Base-by-base conservation (phyloP, 2,113 vertebrate species). In the Coptodon rendalli region DNA sequence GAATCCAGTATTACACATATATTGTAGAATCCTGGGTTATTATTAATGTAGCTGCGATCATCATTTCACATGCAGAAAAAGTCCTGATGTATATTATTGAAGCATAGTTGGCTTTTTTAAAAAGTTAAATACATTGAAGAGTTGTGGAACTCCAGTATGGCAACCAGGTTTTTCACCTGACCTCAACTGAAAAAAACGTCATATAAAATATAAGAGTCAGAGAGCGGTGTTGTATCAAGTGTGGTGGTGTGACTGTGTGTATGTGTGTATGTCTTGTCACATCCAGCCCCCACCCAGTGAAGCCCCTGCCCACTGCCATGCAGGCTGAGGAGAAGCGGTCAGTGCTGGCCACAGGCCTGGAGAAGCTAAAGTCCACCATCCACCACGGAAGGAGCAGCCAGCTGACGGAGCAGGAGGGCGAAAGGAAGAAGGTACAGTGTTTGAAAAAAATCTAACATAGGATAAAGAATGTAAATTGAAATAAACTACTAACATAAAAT, bases 211-310 rank as follows among this genome's bases (percentile, higher is more conserved):
- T 27, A 1, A 34, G 31, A 36, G 14, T 59, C 19, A 0, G 27
- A 6, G 38, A 45, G 13, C 16, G 9, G 34, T 59, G 45, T 45
- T 79, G 3, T 24, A 6, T 71, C 6, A 53, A 7, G 31, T 24
- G 31, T 5, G 11, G 52, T 34, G 22, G 19, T 7, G 68, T 93
- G 78, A 92, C 83, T 7, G 13, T 80, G 1, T 24, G 6, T 43
- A 3, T 86, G 34, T 89, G 13, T 52, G 29, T 50, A 5, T 50
- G 7, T 68, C 5, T 63, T 81, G 22, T 63, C 45, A 17, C 53
- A 61, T 38, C 0, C 94, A 99, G 98, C 89, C 98, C 98, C 11
- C 98, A 99, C 88, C 97, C 96, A 0, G 98, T 99, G 96, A 99
- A 97, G 94, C 98, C 99, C 66, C 96, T 99, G 93, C 98, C 94